phyloP scores from a whole-genome alignment of 2,888 invertebrate genomes.

The Pantelozetes paolii region DNA sequence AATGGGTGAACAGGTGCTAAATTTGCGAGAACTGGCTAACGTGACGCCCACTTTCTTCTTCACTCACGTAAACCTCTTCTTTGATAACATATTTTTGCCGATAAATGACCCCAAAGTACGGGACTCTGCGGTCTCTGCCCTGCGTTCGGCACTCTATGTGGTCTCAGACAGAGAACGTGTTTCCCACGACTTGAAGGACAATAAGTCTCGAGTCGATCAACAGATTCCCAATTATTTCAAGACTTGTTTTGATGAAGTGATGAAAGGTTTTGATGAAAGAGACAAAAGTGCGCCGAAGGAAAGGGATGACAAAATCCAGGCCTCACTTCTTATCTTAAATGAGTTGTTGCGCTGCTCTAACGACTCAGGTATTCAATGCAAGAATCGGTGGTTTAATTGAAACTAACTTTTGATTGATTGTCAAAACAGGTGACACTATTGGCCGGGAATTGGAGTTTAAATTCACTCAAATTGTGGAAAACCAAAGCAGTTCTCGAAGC shows the following conservation, averaged over 20 bases:
- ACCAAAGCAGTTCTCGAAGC: not conserved
- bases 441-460: conserved; percentile 12
- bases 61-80: conserved; percentile 86
- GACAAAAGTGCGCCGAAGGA: conserved; percentile 28
- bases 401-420: not conserved
- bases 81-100: conserved; percentile 86
- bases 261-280: conserved; percentile 68
- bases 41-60: conserved; percentile 97
- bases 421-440: not conserved
- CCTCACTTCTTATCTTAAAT: conserved; percentile 84
- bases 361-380: conserved; percentile 56
- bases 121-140: conserved; percentile 85
- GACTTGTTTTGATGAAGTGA: conserved; percentile 86
- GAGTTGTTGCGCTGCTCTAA: conserved; percentile 88
- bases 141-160: conserved; percentile 89
- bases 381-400: not conserved
- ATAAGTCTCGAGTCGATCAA: conserved; percentile 49
- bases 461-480: conserved; percentile 15
- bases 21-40: conserved; percentile 85
- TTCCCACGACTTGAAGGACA: conserved; percentile 80
- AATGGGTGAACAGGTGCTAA: conserved; percentile 62
- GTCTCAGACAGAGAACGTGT: conserved; percentile 93
- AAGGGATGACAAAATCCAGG: conserved; percentile 84
- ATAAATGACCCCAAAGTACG: conserved; percentile 88
- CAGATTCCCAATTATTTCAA: conserved; percentile 40